Evolutionary conservation across 2,113 vertebrate species (phyloP).

Genomic region (Peucedramus taeniatus): DNA sequence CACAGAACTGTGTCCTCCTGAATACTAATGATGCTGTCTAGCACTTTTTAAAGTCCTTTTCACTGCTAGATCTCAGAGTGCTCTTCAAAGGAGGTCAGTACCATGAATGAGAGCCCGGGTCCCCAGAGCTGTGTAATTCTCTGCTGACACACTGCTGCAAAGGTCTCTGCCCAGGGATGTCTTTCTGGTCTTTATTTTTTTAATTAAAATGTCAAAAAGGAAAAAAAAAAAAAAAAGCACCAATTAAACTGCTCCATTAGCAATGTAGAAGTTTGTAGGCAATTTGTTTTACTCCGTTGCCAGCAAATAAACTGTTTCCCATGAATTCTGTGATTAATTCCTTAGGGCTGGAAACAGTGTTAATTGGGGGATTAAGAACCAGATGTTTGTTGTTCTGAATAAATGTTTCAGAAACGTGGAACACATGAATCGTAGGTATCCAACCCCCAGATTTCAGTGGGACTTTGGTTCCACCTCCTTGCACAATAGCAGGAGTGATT

Average conservation of each 20-base stretch:
- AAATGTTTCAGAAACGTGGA: not conserved
- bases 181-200: not conserved
- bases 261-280: not conserved
- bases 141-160: not conserved
- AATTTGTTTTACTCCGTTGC: slow-evolving; percentile 24
- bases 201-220: not conserved
- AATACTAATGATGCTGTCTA: slow-evolving; percentile 2
- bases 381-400: slow-evolving; percentile 49
- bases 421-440: not conserved
- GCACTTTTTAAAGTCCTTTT: not conserved
- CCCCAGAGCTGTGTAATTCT: not conserved
- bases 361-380: slow-evolving; percentile 50
- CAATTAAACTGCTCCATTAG: not conserved
- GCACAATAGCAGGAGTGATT: not conserved
- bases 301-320: slow-evolving; percentile 8
- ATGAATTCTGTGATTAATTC: slow-evolving; percentile 19
- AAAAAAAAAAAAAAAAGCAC: not conserved
- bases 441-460: not conserved
- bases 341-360: slow-evolving; percentile 7
- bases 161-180: not conserved
- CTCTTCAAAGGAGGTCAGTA: slow-evolving; percentile 3
- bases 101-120: not conserved
- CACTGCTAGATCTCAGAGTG: not conserved
- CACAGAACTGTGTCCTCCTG: not conserved
- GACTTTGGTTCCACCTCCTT: not conserved